Base-by-base conservation (phyloP, 2,888 invertebrate genomes). In the Drosophila diplacantha region DNA sequence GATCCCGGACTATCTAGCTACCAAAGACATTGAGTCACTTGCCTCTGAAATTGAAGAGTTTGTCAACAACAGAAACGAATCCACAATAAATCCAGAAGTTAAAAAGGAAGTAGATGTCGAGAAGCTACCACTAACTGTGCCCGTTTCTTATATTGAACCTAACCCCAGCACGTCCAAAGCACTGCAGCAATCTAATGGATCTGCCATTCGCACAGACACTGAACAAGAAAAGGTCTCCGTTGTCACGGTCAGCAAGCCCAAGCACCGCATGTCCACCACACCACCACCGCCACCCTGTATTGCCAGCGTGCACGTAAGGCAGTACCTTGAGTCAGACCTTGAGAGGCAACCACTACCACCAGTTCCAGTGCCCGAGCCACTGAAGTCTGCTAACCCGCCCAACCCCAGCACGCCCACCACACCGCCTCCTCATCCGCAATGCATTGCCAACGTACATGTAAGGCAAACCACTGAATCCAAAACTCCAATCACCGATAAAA, bases 41-140 rank as follows among this genome's bases (percentile, higher is more conserved):
- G 62, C 84, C 14, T 59, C 46, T 35, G 84, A 83, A 78, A 78
- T 78, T 51, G 74, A 78, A 55, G 56, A 67, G 53, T 83, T 78
- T 69, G 77, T 83, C 44, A 78, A 67, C 59, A 46, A 62, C 34
- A 43, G 53, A 38, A 68, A 56, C 53, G 63, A 69, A 43, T 53
- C 66, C 16, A 34, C 38, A 29, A 35, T 61, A 24, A 66, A 47
- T 43, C 22, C 29, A 26, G 26, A 35, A 7, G 18, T 18, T 31
- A n/a, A 9, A 16, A 41, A 35, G 24, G 60, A 51, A 43, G 12
- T 35, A 14, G 29, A 50, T 29, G 34, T 24, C 26, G 31, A 44
- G 18, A 59, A 31, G 22, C 31, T 16, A 18, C 24, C 61, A 20
- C 31, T 60, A 5, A 16, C 12, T 5, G 39, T 41, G 26, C 22